A percentile compares a stretch with the other conserved stretches of the same genome.
These are phyloP conservation scores for Magallana gigas DNA, from an alignment of 1,140 invertebrate species.

Conservation along the genomic window DNA sequence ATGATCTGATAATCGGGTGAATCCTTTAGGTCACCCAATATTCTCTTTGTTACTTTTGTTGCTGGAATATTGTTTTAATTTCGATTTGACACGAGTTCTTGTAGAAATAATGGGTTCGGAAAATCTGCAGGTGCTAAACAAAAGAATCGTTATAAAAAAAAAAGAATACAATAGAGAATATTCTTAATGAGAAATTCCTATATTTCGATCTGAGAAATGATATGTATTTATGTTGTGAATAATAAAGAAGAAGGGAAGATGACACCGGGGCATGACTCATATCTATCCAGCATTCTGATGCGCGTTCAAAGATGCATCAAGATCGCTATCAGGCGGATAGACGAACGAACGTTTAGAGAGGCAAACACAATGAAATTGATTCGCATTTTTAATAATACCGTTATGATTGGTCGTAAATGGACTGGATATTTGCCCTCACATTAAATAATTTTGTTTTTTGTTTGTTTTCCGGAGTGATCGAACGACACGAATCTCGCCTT, in stretches of 20 bases:
- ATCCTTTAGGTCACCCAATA: slow-evolving; percentile 19
- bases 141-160: not conserved
- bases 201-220: slow-evolving; percentile 20
- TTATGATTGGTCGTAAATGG: slow-evolving; percentile 33
- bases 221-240: not conserved
- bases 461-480: slow-evolving; percentile 15
- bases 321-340: slow-evolving; percentile 14
- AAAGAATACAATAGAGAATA: not conserved
- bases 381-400: slow-evolving; percentile 28
- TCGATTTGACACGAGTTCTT: slow-evolving; percentile 26
- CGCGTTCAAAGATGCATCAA: slow-evolving; percentile 7
- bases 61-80: slow-evolving; percentile 31
- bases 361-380: slow-evolving; percentile 33
- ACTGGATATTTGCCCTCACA: slow-evolving; percentile 31
- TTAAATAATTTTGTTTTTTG: slow-evolving; percentile 35
- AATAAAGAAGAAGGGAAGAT: not conserved
- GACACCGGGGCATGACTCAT: not conserved
- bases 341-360: not conserved
- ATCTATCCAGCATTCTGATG: not conserved
- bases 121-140: slow-evolving; percentile 30
- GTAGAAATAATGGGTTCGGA: not conserved
- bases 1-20: slow-evolving; percentile 25
- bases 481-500: not conserved
- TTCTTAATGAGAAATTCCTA: slow-evolving; percentile 34
- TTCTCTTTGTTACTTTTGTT: slow-evolving; percentile 25